Evolutionary conservation across 2,797 vertebrate species (phyloP).

Genomic region (Parotocinclus haroldoi): DNA sequence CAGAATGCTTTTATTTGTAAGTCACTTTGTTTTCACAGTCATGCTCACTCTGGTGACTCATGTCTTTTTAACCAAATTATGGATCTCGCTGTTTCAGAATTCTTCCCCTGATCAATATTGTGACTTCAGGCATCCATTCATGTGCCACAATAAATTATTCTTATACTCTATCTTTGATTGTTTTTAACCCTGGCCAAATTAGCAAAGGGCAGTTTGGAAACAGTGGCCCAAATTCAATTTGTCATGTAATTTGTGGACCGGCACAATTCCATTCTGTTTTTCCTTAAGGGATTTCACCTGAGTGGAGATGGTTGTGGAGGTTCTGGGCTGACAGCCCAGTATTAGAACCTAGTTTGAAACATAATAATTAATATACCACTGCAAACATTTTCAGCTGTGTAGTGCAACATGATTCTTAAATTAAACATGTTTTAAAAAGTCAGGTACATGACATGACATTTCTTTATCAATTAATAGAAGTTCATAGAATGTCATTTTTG

Average conservation of each 20-base stretch:
- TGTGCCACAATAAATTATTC: not conserved
- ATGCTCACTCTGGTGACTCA: not conserved
- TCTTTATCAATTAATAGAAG: no score
- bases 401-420: no score
- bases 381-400: no score
- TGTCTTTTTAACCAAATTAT: constrained; percentile 1
- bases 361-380: no score
- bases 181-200: not conserved
- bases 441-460: no score
- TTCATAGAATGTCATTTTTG: no score
- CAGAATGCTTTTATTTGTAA: constrained; percentile 63
- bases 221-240: constrained; percentile 16
- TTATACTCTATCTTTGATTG: constrained; percentile 3
- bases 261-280: constrained; percentile 1
- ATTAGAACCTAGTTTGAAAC: no score
- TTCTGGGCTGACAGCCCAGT: not conserved
- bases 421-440: no score
- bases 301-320: not conserved
- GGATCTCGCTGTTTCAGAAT: constrained; percentile 17
- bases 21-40: constrained; percentile 38
- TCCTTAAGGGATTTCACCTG: not conserved
- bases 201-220: constrained; percentile 9
- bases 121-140: not conserved
- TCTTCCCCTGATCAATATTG: no score
- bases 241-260: constrained; percentile 1